A percentile compares a stretch with the other conserved stretches of the same genome.
Conservation (phyloP, 2,888 invertebrate species). For the Gastracanthus pulcherrimus region DNA sequence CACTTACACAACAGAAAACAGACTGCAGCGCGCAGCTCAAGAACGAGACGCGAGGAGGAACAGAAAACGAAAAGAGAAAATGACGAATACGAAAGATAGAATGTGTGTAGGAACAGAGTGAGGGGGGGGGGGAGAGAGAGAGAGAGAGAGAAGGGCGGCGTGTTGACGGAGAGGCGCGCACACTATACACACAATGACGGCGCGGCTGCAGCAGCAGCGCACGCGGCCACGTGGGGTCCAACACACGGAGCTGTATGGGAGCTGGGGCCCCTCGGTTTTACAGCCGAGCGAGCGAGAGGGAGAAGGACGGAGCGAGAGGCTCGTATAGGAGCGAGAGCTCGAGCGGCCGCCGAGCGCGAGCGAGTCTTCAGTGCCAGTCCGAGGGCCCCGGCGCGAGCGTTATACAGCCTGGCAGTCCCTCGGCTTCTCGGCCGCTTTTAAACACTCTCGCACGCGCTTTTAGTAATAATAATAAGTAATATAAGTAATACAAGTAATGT, state of each 20-base stretch:
- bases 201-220: constrained; percentile 12
- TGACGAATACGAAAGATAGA: background rate
- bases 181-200: background rate
- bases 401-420: background rate
- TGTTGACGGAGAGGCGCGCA: constrained; percentile 1
- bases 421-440: background rate
- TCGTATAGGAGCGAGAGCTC: background rate
- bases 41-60: background rate
- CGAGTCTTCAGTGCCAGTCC: constrained; percentile 37
- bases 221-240: constrained; percentile 46
- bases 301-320: background rate
- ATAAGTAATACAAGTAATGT: too few relatives aligned
- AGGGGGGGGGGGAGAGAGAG: constrained; percentile 12
- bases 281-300: background rate
- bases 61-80: background rate
- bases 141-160: constrained; percentile 30
- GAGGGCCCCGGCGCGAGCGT: constrained; percentile 35
- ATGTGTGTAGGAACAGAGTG: background rate
- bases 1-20: background rate
- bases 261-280: too few relatives aligned
- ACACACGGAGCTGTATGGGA: background rate
- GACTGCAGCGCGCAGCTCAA: background rate
- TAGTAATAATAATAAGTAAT: too few relatives aligned
- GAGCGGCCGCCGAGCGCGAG: background rate
- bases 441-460: background rate